Evolutionary conservation across 2,113 vertebrate species (phyloP), one percentile per base, ranked within the genome.

Genomic region (Pogonocichla stellata): DNA sequence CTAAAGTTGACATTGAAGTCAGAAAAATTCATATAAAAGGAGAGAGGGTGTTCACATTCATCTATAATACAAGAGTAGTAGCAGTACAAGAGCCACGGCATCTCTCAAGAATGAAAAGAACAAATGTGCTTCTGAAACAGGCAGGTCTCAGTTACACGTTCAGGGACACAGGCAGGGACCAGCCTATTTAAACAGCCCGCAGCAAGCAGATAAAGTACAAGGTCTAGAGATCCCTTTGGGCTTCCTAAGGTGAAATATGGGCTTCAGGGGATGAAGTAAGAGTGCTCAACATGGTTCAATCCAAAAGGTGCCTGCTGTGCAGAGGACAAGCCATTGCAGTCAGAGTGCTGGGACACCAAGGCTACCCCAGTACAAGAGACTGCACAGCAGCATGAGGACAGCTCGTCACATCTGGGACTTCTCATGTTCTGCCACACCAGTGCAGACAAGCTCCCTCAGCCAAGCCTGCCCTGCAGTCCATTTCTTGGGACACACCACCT

Each of bases 341-440:
- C n/a, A 88, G 34, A 62, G n/a, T 61, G 61, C 48, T 5, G 7
- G 43, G 40, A 45, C 50, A 77, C 31, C 45, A 40, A 31, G 31
- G 67, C 64, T 74, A 53, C 33, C 17, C 16, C 31, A 40, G 36
- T 18, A 69, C 38, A 24, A 31, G 23, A 82, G 34, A 31, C 64
- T 53, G 43, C 1, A 2, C 8, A 50, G 48, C 0, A 0, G 58
- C 54, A 69, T 2, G 0, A 43, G 3, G 5, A 40, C 1, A 1
- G 36, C 36, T 47, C 22, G 13, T 47, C 67, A 40, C 2, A 0
- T 0, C 2, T 3, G 18, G 34, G 43, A 64, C 42, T 74, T 62
- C 2, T 28, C 26, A 15, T 10, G 28, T 28, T 60, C 62, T 69
- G 38, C 20, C 8, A 72, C 66, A 83, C 12, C 40, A 73, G 23